Base-by-base conservation (phyloP, 2,113 vertebrate genomes). In the Oreochromis tanganicae region DNA sequence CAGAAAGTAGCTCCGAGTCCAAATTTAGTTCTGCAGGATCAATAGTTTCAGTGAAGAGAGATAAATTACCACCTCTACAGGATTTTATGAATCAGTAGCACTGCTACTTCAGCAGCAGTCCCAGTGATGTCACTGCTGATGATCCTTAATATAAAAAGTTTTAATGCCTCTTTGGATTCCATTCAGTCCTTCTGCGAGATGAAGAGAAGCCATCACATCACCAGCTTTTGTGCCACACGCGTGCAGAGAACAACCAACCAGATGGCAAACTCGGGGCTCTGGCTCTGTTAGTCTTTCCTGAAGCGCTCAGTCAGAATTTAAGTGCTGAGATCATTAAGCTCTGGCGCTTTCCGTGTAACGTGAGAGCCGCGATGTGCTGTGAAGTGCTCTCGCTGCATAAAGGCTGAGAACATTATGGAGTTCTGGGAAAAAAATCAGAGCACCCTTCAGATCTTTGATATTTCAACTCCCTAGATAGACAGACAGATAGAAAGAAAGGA, bases 241-340 rank as follows among this genome's bases (percentile, higher is more conserved):
- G 59, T 87, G 84, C 16, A 34, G 84, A 90, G 85, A 92, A 89
- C 54, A 85, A 85, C 13, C 85, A 48, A 36, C 80, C 92, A 93
- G 92, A 92, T 91, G 93, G 84, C 82, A 83, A 82, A 78, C 54
- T 68, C 50, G 61, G 73, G 19, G 71, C 81, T 80, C 75, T 43
- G 54, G 21, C 21, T 85, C 87, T 59, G 54, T 82, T 56, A 83
- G 78, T 73, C 57, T 84, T 84, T 86, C 57, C 86, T 85, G 50
- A 78, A 46, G 81, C 73, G 29, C 79, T 78, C 87, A 81, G 82
- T 86, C 86, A 87, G 81, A 88, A 73, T 71, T 82, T 36, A 90
- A 88, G 88, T 14, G 66, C 87, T 89, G 87, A 52, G 80, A 90
- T 91, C 87, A 91, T 90, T 85, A 92, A 80, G 71, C 43, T 61